Conservation (phyloP, 2,797 vertebrate genomes). For the Helarctos malayanus region DNA sequence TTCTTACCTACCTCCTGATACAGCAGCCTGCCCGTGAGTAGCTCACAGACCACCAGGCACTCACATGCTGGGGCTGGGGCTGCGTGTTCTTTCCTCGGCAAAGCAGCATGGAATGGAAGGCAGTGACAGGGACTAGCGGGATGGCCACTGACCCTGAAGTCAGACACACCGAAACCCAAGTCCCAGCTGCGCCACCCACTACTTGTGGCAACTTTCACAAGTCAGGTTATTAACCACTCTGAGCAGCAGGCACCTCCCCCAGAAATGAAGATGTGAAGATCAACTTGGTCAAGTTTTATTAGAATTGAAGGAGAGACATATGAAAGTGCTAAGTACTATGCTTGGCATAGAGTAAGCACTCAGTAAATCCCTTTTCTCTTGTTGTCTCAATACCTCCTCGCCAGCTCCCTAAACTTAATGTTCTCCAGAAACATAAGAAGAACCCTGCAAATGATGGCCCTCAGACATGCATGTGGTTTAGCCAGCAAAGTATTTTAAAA, state of each 20-base stretch:
- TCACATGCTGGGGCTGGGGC: accelerated
- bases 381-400: neutral
- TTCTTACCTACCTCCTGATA: neutral
- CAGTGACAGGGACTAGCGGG: neutral
- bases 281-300: neutral
- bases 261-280: neutral
- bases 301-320: neutral
- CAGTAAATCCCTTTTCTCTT: neutral
- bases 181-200: neutral
- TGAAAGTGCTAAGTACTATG: neutral
- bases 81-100: neutral
- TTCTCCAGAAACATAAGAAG: neutral
- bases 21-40: neutral
- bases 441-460: neutral
- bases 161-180: neutral
- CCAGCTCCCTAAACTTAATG: neutral
- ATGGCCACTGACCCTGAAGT: neutral
- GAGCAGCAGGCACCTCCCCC: neutral
- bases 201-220: neutral
- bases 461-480: neutral
- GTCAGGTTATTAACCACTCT: neutral
- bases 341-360: neutral
- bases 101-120: neutral
- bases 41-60: neutral
- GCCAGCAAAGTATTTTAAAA: neutral